Conservation (phyloP, 2,888 invertebrate genomes). For the Notodonta ziczac region DNA sequence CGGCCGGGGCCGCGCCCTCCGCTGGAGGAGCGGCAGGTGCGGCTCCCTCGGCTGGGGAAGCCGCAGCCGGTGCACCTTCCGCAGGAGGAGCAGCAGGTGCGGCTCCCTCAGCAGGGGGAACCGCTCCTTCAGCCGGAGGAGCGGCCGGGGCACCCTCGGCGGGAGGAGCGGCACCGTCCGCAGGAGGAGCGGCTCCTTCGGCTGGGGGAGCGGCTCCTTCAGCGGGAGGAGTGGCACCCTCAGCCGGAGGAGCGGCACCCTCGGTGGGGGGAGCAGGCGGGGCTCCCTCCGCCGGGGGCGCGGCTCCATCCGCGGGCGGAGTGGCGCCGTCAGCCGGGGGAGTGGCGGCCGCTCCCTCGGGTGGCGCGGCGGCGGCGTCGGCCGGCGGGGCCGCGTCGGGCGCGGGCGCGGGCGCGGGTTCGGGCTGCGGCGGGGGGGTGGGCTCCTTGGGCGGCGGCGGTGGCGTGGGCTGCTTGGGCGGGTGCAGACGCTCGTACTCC, state of each 20-base stretch:
- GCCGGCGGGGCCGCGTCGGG: constrained; percentile 34
- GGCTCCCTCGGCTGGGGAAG: constrained; percentile 30
- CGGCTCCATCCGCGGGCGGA: constrained; percentile 29
- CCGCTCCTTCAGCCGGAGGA: constrained; percentile 46
- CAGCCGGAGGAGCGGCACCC: constrained; percentile 40
- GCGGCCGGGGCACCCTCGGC: constrained; percentile 26
- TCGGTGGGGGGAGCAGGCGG: constrained; percentile 47
- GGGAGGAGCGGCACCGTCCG: constrained; percentile 36
- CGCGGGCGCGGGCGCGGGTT: constrained; percentile 20
- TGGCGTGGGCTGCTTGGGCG: constrained; percentile 19
- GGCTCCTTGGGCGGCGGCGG: constrained; percentile 19
- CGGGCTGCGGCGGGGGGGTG: constrained; percentile 17
- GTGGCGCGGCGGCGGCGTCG: constrained; percentile 54
- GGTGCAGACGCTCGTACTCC: constrained; percentile 19
- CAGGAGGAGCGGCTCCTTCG: constrained; percentile 43
- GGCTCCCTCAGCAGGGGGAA: constrained; percentile 44
- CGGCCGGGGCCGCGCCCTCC: constrained; percentile 55
- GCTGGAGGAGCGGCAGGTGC: constrained; percentile 39
- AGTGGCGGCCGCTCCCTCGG: constrained; percentile 45
- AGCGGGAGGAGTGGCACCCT: constrained; percentile 42
- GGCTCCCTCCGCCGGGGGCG: constrained; percentile 49
- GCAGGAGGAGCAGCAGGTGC: constrained; percentile 54
- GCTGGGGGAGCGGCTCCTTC: constrained; percentile 45
- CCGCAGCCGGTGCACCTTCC: constrained; percentile 38
- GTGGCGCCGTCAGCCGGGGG: constrained; percentile 47